Evolutionary conservation across 2,113 vertebrate species (phyloP).

Genomic region (Mugil cephalus): DNA sequence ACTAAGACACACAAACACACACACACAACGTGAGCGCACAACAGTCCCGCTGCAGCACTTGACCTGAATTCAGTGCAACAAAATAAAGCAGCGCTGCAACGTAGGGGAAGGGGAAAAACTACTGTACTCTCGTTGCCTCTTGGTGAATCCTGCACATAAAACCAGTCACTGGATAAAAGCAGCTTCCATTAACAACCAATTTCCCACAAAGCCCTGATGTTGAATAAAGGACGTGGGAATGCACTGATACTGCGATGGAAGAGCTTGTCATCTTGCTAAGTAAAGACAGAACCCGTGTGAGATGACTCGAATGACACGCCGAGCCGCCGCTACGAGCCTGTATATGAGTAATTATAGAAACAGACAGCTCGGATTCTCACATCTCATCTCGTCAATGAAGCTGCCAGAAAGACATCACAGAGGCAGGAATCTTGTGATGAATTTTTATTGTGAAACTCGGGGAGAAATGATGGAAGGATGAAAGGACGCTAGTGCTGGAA

Average conservation of each 20-base stretch:
- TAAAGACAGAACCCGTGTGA: constrained; percentile 8
- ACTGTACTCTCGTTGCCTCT: constrained; percentile 12
- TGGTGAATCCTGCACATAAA: constrained; percentile 10
- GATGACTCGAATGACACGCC: constrained; percentile 42
- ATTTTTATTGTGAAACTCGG: constrained; percentile 39
- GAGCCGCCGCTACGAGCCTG: constrained; percentile 38
- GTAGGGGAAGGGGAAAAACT: background rate
- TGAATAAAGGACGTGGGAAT: constrained; percentile 18
- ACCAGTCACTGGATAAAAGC: constrained; percentile 10
- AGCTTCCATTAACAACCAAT: background rate
- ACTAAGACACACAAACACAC: constrained; percentile 74
- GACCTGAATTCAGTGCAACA: constrained; percentile 38
- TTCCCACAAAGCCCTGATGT: constrained; percentile 9
- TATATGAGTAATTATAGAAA: constrained; percentile 65
- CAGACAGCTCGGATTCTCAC: constrained; percentile 20
- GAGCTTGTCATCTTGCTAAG: constrained; percentile 35
- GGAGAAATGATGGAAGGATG: constrained; percentile 11
- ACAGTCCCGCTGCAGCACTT: constrained; percentile 22
- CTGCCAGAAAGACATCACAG: constrained; percentile 24
- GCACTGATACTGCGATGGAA: constrained; percentile 26
- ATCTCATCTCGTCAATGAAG: constrained; percentile 40
- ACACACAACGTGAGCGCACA: constrained; percentile 6
- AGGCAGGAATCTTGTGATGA: constrained; percentile 1
- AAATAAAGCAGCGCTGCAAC: background rate
- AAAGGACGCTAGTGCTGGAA: constrained; percentile 18